A percentile compares a stretch with the other conserved stretches of the same genome.
These are phyloP conservation scores for Agelas oroides DNA, from an alignment of 37 sponge, comb jelly and placozoan genomes.

Conservation along the genomic window DNA sequence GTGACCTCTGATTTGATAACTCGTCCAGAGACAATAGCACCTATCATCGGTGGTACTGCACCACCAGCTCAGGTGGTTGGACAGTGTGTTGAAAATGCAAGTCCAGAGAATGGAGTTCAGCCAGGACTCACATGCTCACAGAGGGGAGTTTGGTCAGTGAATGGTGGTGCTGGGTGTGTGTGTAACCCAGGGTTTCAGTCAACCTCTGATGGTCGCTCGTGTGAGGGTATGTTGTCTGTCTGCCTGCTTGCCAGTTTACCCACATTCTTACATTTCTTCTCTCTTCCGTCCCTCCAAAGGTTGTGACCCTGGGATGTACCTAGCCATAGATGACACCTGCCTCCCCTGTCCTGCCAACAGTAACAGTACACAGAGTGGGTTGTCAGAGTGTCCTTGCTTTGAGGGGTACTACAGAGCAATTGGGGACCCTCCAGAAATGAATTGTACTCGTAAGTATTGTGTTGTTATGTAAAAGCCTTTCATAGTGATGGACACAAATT, in stretches of 20 bases:
- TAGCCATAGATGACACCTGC: not conserved
- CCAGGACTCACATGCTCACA: conserved; percentile 1
- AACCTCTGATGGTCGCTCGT: not conserved
- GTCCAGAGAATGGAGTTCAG: conserved; percentile 1
- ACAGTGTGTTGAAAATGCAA: conserved; percentile 23
- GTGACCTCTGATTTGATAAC: conserved; percentile 14
- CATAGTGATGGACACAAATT: no score
- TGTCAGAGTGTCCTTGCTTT: conserved; percentile 36
- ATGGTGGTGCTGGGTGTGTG: not conserved
- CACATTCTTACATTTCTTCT: no score
- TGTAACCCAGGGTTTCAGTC: conserved; percentile 7
- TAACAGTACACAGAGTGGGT: not conserved
- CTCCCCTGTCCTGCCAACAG: conserved; percentile 41
- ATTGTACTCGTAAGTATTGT: conserved; percentile 28
- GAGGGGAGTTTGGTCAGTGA: conserved; percentile 23
- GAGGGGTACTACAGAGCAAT: conserved; percentile 40
- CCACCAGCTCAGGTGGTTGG: conserved; percentile 6
- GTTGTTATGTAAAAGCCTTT: no score
- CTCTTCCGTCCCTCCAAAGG: no score
- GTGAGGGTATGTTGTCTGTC: not conserved
- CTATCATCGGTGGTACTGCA: not conserved
- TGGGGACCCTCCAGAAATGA: not conserved
- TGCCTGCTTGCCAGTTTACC: no score
- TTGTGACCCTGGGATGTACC: no score
- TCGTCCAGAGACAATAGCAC: conserved; percentile 42